Base-by-base conservation (phyloP, 1,140 invertebrate species). In the Himalopsyche phryganea region DNA sequence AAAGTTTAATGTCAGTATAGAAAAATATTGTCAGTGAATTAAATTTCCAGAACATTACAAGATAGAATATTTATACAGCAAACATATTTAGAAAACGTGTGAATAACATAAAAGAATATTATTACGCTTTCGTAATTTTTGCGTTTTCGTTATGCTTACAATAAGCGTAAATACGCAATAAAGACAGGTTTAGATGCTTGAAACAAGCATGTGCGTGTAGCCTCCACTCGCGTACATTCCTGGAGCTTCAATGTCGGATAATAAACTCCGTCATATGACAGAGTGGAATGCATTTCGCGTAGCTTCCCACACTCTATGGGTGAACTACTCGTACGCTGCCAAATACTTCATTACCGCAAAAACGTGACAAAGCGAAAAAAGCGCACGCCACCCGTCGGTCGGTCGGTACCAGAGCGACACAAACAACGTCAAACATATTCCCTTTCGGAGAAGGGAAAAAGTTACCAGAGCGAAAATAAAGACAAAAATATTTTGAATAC, bases 311-410 rank as follows among this genome's bases (percentile, higher is more conserved):
- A 28, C 53, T 42, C 44, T 5, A 40, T 40, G 38, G 38, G 44
- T 6, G 28, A 45, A 15, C 51, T 40, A n/a, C 38, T 15, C 38
- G 10, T 23, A 11, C 32, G 20, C 45, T 44, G 17, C 19, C 60
- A 41, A 61, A 61, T 61, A 53, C 60, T 61, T 61, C 60, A 61
- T 61, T 56, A 61, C 53, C 60, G 28, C 50, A 44, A 60, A 60
- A 47, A 54, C 51, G 48, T 36, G 60, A 50, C 44, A 40, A 51
- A 56, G 15, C 40, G 33, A 49, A 42, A 60, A 45, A 54, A 41
- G 45, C 20, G 36, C 20, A 47, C 17, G 47, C 14, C 19, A 35
- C 36, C 46, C 7, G 35, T 11, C 17, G 17, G 45, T 6, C 9
- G 33, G 54, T 14, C 52, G 19, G 15, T 15, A 11, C 38, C 4